A percentile compares a stretch with the other conserved stretches of the same genome.
phyloP scores from a whole-genome alignment of 2,797 vertebrate genomes.

The Setipinna tenuifilis region DNA sequence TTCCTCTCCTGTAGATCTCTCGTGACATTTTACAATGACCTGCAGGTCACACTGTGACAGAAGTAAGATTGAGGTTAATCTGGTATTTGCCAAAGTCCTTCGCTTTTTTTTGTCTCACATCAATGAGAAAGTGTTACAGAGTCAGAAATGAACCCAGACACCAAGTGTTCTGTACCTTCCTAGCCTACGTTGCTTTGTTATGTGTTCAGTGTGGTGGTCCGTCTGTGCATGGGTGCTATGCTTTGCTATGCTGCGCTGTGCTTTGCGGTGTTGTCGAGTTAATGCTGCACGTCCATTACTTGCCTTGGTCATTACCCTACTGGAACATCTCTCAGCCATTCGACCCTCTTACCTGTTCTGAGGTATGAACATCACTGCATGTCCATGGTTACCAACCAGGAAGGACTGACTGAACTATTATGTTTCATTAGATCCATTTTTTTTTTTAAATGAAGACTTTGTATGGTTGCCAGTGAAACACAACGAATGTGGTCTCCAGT shows the following conservation, averaged over 20 bases:
- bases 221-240: slow-evolving; percentile 70
- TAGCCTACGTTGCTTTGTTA: neutral
- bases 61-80: slow-evolving; percentile 25
- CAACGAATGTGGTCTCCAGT: neutral
- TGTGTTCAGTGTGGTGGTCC: neutral
- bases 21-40: slow-evolving; percentile 11
- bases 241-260: slow-evolving; percentile 40
- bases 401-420: slow-evolving; percentile 20
- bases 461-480: neutral
- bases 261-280: neutral
- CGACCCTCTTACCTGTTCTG: neutral
- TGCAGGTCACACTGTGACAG: neutral
- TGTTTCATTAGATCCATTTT: neutral
- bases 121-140: neutral
- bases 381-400: neutral
- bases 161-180: slow-evolving; percentile 1
- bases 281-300: neutral
- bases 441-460: neutral
- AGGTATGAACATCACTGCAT: neutral
- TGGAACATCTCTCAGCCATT: neutral
- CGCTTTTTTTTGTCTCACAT: neutral
- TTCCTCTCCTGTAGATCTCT: slow-evolving; percentile 21
- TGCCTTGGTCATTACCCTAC: neutral
- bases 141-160: slow-evolving; percentile 69
- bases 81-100: neutral